phyloP scores from a whole-genome alignment of 2,888 invertebrate species.

The Conomelus anceps region DNA sequence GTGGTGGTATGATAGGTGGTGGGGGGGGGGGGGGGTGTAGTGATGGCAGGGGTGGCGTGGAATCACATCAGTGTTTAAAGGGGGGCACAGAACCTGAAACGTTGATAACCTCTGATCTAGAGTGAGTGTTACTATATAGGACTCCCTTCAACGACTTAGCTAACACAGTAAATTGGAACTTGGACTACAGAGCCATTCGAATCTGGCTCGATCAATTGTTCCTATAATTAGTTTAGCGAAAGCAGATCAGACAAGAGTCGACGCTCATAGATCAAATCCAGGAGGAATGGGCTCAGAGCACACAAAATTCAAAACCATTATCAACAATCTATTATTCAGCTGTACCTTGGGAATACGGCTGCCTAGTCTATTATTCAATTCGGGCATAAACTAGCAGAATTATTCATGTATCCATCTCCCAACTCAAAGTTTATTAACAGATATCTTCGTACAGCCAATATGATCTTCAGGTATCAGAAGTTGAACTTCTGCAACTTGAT shows the following conservation, averaged over 20 bases:
- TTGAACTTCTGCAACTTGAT: not conserved
- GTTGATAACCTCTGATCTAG: not conserved
- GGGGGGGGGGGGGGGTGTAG: too few species aligned
- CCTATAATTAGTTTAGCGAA: not conserved
- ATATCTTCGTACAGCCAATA: not conserved
- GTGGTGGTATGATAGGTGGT: too few species aligned
- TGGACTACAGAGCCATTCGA: not conserved
- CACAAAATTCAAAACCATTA: not conserved
- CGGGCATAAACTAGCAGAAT: not conserved
- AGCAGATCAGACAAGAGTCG: too few species aligned
- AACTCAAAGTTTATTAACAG: not conserved
- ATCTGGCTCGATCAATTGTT: not conserved
- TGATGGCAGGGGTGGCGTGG: too few species aligned
- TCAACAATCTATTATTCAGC: not conserved
- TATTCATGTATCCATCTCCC: not conserved
- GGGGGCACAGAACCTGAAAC: too few species aligned
- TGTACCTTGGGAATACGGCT: not conserved
- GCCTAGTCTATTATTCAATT: not conserved
- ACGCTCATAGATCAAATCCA: not conserved
- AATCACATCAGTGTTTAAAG: too few species aligned
- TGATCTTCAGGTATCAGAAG: not conserved
- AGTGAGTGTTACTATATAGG: not conserved
- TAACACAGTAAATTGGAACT: not conserved
- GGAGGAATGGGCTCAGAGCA: not conserved
- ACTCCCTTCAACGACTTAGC: not conserved